Percentiles rank a stretch among this genome's conserved stretches.
Conservation (phyloP, 2,797 vertebrate species). For the Cyprinodon diabolis region DNA sequence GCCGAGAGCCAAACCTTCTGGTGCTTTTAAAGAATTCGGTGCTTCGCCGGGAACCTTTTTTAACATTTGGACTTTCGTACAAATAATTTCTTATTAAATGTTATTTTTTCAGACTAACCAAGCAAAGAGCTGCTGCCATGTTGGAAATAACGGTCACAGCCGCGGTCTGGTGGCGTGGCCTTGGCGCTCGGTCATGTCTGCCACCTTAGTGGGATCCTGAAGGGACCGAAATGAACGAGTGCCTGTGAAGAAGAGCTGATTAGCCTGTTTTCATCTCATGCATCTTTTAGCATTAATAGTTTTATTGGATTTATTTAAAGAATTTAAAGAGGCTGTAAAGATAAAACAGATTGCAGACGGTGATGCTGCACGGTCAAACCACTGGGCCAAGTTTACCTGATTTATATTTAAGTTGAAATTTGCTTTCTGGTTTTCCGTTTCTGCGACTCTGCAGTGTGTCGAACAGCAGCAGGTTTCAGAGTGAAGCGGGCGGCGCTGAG, state of each 20-base stretch:
- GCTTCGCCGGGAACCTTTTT: not conserved
- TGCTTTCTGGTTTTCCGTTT: too few relatives aligned
- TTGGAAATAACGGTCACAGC: too few relatives aligned
- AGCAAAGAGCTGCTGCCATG: too few relatives aligned
- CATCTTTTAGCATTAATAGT: not conserved
- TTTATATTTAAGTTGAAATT: too few relatives aligned
- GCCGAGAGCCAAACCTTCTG: not conserved
- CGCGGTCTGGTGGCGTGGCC: too few relatives aligned
- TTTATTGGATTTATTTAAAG: slow-evolving; percentile 1
- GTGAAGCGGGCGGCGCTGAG: too few relatives aligned
- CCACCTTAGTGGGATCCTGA: slow-evolving; percentile 5
- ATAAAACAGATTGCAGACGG: not conserved
- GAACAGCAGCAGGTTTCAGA: too few relatives aligned
- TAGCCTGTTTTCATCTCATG: not conserved
- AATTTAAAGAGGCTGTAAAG: not conserved
- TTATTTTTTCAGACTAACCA: not conserved
- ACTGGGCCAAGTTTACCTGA: not conserved
- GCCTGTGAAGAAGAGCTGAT: not conserved
- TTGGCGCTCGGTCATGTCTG: not conserved
- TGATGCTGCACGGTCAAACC: not conserved
- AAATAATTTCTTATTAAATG: slow-evolving; percentile 19
- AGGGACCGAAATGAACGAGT: not conserved
- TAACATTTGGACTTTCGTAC: slow-evolving; percentile 38
- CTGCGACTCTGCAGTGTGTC: too few relatives aligned
- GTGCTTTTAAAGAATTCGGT: not conserved